These are phyloP conservation scores for Oscheius sp. DNA, from an alignment of 1,140 invertebrate genomes.

Conservation along the genomic window DNA sequence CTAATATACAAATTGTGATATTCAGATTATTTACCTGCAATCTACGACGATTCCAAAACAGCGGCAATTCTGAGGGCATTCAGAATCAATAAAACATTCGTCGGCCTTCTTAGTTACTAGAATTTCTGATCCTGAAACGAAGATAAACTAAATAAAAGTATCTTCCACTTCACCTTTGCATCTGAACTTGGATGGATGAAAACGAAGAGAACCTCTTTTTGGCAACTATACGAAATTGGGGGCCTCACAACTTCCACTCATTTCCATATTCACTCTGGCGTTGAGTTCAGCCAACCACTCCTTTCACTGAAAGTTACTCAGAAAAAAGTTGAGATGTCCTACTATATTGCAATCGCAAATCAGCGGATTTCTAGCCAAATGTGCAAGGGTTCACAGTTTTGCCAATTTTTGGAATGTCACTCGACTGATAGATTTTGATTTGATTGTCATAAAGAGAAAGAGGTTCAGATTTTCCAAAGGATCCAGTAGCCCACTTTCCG, in stretches of 20 bases:
- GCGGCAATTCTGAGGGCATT: slow-evolving; percentile 77
- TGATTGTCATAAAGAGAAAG: slow-evolving; percentile 97
- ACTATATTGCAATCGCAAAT: slow-evolving; percentile 92
- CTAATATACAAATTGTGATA: background rate
- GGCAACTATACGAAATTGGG: slow-evolving; percentile 85
- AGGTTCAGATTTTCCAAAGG: slow-evolving; percentile 86
- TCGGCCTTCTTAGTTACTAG: slow-evolving; percentile 62
- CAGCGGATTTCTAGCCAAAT: slow-evolving; percentile 93
- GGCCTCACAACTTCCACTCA: slow-evolving; percentile 86
- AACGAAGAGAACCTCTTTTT: slow-evolving; percentile 82
- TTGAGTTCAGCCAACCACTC: slow-evolving; percentile 91
- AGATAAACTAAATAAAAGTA: no score
- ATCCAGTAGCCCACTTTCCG: slow-evolving; percentile 85
- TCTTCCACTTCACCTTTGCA: slow-evolving; percentile 95
- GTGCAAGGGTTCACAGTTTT: slow-evolving; percentile 92
- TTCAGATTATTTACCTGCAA: slow-evolving; percentile 68
- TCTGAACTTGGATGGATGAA: slow-evolving; percentile 87
- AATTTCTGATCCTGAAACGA: slow-evolving; percentile 51
- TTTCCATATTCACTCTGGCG: slow-evolving; percentile 84
- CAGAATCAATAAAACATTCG: slow-evolving; percentile 64
- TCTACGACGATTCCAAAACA: slow-evolving; percentile 84
- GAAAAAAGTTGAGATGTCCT: background rate
- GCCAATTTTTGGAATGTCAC: slow-evolving; percentile 88
- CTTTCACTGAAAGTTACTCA: slow-evolving; percentile 16
- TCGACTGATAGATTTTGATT: slow-evolving; percentile 84